Evolutionary conservation across 2,888 invertebrate species (phyloP).

Genomic region (Diachrysia chrysitis): DNA sequence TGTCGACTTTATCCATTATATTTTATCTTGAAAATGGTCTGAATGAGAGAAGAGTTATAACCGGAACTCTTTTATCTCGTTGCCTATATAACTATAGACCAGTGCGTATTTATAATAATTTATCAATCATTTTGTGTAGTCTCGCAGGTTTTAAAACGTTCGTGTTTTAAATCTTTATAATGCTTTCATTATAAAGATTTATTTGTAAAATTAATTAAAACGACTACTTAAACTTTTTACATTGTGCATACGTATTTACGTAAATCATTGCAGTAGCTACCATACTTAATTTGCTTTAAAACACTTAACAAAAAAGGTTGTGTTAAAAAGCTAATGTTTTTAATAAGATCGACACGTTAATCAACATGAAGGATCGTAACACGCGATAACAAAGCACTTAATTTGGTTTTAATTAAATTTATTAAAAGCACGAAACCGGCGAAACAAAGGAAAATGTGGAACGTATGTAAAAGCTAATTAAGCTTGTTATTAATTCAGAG

Average conservation of each 20-base stretch:
- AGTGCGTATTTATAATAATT: too few species aligned
- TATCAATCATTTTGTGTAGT: too few species aligned
- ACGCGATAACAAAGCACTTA: constrained; percentile 40
- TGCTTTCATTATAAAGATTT: too few species aligned
- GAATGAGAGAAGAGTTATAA: too few species aligned
- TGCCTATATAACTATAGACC: too few species aligned
- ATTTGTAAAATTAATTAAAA: not conserved
- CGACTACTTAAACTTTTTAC: not conserved
- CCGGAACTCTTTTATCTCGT: too few species aligned
- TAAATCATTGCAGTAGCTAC: constrained; percentile 7
- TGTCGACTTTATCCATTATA: too few species aligned
- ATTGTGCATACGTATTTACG: not conserved
- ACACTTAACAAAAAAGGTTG: constrained; percentile 20
- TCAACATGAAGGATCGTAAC: constrained; percentile 35
- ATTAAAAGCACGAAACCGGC: constrained; percentile 27
- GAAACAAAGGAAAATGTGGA: constrained; percentile 48
- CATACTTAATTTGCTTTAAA: constrained; percentile 15
- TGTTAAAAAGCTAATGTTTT: constrained; percentile 30
- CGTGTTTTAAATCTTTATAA: too few species aligned
- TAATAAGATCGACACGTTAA: constrained; percentile 33
- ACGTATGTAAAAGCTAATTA: constrained; percentile 34
- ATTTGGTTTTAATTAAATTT: constrained; percentile 49
- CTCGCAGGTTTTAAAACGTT: too few species aligned
- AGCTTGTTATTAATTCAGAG: constrained; percentile 29
- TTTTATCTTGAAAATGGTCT: too few species aligned